Conservation (phyloP, 2,797 vertebrate species). For the Schizopygopsis malacanthus region DNA sequence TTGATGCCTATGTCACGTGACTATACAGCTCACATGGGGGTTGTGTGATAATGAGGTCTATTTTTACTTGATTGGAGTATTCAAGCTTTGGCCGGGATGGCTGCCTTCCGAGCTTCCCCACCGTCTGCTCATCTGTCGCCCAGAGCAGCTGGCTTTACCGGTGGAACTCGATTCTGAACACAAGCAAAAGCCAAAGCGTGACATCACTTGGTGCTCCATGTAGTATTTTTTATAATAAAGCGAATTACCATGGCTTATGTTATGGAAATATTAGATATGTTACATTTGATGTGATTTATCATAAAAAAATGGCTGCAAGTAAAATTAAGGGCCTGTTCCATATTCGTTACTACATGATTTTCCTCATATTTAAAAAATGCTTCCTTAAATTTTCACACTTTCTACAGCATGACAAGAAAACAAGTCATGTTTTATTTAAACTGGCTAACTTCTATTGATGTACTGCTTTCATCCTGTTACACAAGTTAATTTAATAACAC, state of each 20-base stretch:
- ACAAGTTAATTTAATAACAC: background rate
- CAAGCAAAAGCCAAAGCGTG: background rate
- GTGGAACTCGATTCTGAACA: background rate
- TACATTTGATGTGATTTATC: background rate
- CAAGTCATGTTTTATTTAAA: background rate
- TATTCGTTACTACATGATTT: background rate
- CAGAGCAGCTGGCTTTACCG: constrained; percentile 38
- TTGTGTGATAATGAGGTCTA: constrained; percentile 55
- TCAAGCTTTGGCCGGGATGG: constrained; percentile 38
- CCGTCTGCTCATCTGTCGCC: constrained; percentile 49
- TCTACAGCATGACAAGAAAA: background rate
- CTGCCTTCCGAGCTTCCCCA: constrained; percentile 38
- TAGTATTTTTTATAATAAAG: background rate
- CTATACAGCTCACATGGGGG: constrained; percentile 41
- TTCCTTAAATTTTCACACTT: background rate
- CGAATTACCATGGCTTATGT: background rate
- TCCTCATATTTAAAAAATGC: background rate
- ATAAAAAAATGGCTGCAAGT: background rate
- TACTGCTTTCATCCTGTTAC: background rate
- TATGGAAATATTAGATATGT: background rate
- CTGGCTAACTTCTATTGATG: background rate
- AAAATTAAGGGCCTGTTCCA: background rate
- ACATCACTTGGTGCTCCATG: background rate
- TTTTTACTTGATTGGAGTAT: constrained; percentile 60
- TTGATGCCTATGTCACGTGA: constrained; percentile 22